These are phyloP conservation scores for Oncorhynchus masou DNA, from an alignment of 2,113 vertebrate genomes.

Conservation along the genomic window DNA sequence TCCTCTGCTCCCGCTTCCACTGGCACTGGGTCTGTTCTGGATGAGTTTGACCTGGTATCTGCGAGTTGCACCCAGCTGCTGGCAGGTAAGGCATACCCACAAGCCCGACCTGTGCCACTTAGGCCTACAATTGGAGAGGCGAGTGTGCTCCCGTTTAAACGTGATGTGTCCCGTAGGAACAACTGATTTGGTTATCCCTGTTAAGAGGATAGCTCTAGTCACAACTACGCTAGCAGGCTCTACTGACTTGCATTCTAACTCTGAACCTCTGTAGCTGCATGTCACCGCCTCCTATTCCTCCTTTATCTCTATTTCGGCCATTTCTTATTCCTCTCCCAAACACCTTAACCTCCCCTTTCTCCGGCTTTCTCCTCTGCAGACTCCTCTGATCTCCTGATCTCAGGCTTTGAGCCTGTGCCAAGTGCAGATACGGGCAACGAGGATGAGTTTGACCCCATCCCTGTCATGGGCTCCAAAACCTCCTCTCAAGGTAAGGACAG, in stretches of 20 bases:
- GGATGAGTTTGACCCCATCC: constrained; percentile 98
- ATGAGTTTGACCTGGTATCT: constrained; percentile 88
- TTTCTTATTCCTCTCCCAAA: not conserved
- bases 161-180: not conserved
- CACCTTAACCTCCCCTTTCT: constrained; percentile 3
- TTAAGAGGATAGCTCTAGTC: not conserved
- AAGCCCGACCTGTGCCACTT: not conserved
- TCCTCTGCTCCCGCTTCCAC: constrained; percentile 57
- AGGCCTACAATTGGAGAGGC: not conserved
- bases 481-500: constrained; percentile 85
- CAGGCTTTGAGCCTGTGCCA: constrained; percentile 82
- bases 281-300: not conserved
- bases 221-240: not conserved
- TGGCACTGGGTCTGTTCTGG: constrained; percentile 74
- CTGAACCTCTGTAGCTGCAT: not conserved
- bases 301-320: not conserved
- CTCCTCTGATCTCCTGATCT: constrained; percentile 88
- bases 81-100: constrained; percentile 75
- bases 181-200: not conserved
- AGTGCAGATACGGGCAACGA: constrained; percentile 83
- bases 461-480: constrained; percentile 94
- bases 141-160: not conserved
- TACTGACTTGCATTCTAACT: not conserved
- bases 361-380: constrained; percentile 76
- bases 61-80: constrained; percentile 77